Evolutionary conservation across 2,888 invertebrate species (phyloP), one percentile per base, ranked within the genome.

Genomic region (Acleris cristana): DNA sequence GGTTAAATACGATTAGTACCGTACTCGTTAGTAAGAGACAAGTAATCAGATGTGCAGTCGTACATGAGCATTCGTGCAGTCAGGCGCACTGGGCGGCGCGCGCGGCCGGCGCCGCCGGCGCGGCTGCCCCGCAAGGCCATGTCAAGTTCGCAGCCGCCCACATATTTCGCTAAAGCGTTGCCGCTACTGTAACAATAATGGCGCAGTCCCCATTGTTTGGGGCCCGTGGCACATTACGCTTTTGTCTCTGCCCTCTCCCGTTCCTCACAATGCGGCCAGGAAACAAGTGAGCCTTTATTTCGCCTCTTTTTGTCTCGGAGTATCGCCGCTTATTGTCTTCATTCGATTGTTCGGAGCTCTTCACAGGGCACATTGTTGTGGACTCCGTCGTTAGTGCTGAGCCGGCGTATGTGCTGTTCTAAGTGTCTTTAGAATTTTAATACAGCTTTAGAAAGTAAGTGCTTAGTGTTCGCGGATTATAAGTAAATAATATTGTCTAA

Each of bases 281-380:
- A 92, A 93, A 93, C 93, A 93, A 93, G 92, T 92, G 93, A 93
- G 92, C 93, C 93, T 93, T 93, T 93, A 93, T 93, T 93, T 92
- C 92, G 92, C 91, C 90, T 92, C 93, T 93, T 93, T 93, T 93
- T 93, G 93, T 93, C 93, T 93, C 92, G 89, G 92, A 93, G 93
- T 93, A 93, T 93, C 93, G 93, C 91, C 92, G 92, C 91, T 93
- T 93, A 93, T 93, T 93, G 93, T 93, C 93, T 93, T 92, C 93
- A 93, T 93, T 93, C 93, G 93, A 93, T 93, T 93, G 93, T 93
- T 93, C 93, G 90, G 88, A 85, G 89, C 92, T 92, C 92, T 91
- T 91, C 91, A 89, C 88, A 91, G 90, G 91, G 92, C 88, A 90
- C 90, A 92, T 92, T 92, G 92, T 92, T 92, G 90, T 89, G 89